Conservation (phyloP, 2,888 invertebrate genomes). For the Scaptomyza flava region DNA sequence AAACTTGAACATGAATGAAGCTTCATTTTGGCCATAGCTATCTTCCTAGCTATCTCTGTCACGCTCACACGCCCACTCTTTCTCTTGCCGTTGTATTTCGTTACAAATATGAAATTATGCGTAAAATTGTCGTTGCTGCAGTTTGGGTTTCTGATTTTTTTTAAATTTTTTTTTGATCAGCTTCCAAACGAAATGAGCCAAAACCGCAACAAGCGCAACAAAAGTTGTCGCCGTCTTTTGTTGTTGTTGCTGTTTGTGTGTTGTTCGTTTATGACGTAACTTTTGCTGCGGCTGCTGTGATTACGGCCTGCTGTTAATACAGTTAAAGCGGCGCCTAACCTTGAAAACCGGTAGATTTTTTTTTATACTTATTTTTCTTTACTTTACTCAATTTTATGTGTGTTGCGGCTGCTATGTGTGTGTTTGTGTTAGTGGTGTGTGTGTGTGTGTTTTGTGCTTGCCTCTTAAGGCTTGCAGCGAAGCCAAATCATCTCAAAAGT, state of each 20-base stretch:
- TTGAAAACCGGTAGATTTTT: conserved; percentile 77
- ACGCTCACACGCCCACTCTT: conserved; percentile 2
- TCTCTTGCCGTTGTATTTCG: conserved; percentile 50
- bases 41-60: conserved; percentile 4
- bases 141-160: conserved; percentile 51
- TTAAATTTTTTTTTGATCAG: conserved; percentile 26
- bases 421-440: conserved; percentile 37
- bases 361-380: conserved; percentile 44
- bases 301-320: conserved; percentile 77
- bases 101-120: conserved; percentile 80
- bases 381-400: conserved; percentile 62
- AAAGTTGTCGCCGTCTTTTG: conserved; percentile 56
- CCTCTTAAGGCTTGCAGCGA: conserved; percentile 48
- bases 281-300: conserved; percentile 71
- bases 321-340: conserved; percentile 76
- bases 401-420: conserved; percentile 21
- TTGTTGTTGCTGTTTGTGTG: conserved; percentile 20
- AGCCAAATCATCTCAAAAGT: conserved; percentile 3
- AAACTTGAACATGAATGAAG: conserved; percentile 59
- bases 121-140: conserved; percentile 64
- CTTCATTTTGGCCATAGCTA: conserved; percentile 8
- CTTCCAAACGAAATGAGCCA: conserved; percentile 72
- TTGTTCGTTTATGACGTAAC: conserved; percentile 78
- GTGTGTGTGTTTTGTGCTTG: conserved; percentile 45
- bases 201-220: conserved; percentile 72